Evolutionary conservation across 1,140 invertebrate genomes (phyloP).

Genomic region (Drosophila melanica): DNA sequence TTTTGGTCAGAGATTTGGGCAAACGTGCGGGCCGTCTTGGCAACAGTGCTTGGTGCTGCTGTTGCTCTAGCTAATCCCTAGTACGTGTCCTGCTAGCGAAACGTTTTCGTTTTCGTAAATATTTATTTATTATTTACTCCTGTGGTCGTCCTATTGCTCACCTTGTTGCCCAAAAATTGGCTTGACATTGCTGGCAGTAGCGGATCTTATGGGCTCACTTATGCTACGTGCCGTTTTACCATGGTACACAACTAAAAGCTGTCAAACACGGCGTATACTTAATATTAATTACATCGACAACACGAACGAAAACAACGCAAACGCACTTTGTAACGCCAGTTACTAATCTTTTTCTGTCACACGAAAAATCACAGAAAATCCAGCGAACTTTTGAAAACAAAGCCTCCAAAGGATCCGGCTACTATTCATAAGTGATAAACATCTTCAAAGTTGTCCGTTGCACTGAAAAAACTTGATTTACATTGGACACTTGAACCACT

Average conservation of each 20-base stretch:
- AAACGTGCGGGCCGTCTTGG: conserved; percentile 58
- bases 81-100: conserved; percentile 76
- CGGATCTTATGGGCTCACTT: conserved; percentile 58
- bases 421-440: conserved; percentile 38
- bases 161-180: conserved; percentile 68
- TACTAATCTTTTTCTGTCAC: conserved; percentile 52
- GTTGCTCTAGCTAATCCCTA: conserved; percentile 63
- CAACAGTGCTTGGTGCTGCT: conserved; percentile 26
- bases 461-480: conserved; percentile 36
- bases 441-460: conserved; percentile 31
- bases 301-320: conserved; percentile 39
- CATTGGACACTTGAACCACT: neutral
- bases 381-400: conserved; percentile 23
- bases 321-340: conserved; percentile 33
- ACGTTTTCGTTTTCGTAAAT: conserved; percentile 65
- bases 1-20: conserved; percentile 66
- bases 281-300: conserved; percentile 75
- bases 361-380: conserved; percentile 31
- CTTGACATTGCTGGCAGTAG: conserved; percentile 61
- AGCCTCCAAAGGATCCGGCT: conserved; percentile 12
- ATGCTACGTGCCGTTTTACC: conserved; percentile 62
- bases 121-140: conserved; percentile 82
- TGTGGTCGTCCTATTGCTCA: conserved; percentile 46
- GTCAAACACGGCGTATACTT: conserved; percentile 78
- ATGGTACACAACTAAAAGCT: conserved; percentile 61